Base-by-base conservation (phyloP, 2,888 invertebrate genomes). In the Noctua janthina region DNA sequence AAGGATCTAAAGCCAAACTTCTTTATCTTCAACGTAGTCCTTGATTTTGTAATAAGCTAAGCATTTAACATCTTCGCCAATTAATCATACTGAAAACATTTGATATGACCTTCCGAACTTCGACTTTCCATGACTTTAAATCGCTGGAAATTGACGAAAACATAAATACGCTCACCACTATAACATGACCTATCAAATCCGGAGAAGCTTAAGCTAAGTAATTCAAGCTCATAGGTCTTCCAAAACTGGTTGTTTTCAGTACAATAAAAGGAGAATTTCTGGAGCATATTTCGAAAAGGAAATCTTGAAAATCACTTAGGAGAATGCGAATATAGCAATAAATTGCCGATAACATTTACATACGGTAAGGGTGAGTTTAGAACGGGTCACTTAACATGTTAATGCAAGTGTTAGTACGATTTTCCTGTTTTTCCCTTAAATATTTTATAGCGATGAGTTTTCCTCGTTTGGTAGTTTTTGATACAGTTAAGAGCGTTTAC, bases 301-400 rank as follows among this genome's bases (percentile, higher is more conserved):
- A 94, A 95, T 95, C 95, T 94, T 93, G 94, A 95, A 95, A 95
- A 96, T 96, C 96, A 96, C 96, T 96, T 96, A 96, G 94, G 93
- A 88, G 91, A 93, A 93, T 94, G 94, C 93, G 85, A 87, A 85
- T 94, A 95, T 95, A 95, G 95, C 96, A 95, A 96, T 96, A 96
- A 96, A 96, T 96, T 95, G 92, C 88, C 93, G 92, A 94, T 95
- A 94, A 92, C 94, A 96, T 96, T 96, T 95, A 93, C 95, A 96
- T 96, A 94, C 95, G 93, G 92, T 91, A 84, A 88, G 95, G 95
- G 94, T 92, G 94, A 92, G 92, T 93, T 92, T 86, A 90, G 90
- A 93, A 93, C 94, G 96, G 95, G 90, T 95, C 95, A 94, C 95
- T 95, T 93, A 92, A 90, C 95, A 94, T 94, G 92, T 89, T 94